phyloP scores from a whole-genome alignment of 2,113 vertebrate genomes.

The Manacus vitellinus region DNA sequence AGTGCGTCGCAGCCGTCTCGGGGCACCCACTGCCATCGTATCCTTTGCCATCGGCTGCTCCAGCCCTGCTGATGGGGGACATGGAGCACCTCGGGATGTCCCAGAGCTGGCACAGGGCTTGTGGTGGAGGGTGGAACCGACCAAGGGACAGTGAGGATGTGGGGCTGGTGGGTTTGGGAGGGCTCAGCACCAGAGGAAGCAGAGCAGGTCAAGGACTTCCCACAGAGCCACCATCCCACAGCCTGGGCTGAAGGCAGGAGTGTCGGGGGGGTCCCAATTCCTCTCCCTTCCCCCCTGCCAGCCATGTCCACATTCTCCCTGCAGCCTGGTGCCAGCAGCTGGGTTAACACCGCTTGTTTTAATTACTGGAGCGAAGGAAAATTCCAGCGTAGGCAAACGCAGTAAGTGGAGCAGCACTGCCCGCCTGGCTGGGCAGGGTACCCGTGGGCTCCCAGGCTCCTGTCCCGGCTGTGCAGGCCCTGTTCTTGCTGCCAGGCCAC shows the following conservation, averaged over 20 bases:
- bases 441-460: background rate
- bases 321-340: background rate
- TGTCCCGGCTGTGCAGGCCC: fast-evolving
- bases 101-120: fast-evolving
- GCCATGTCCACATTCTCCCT: fast-evolving
- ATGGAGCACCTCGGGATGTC: fast-evolving
- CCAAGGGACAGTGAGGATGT: fast-evolving
- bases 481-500: fast-evolving
- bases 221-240: fast-evolving
- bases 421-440: background rate
- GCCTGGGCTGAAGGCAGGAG: background rate
- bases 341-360: background rate
- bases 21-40: background rate
- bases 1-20: fast-evolving
- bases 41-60: fast-evolving
- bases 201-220: background rate
- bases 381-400: background rate
- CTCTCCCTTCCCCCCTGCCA: background rate
- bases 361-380: constrained; percentile 9
- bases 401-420: background rate
- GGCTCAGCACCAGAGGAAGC: background rate
- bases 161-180: background rate
- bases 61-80: fast-evolving
- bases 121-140: fast-evolving
- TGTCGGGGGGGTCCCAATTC: fast-evolving